Conservation (phyloP, 2,888 invertebrate genomes). For the Drosophila macrospina region DNA sequence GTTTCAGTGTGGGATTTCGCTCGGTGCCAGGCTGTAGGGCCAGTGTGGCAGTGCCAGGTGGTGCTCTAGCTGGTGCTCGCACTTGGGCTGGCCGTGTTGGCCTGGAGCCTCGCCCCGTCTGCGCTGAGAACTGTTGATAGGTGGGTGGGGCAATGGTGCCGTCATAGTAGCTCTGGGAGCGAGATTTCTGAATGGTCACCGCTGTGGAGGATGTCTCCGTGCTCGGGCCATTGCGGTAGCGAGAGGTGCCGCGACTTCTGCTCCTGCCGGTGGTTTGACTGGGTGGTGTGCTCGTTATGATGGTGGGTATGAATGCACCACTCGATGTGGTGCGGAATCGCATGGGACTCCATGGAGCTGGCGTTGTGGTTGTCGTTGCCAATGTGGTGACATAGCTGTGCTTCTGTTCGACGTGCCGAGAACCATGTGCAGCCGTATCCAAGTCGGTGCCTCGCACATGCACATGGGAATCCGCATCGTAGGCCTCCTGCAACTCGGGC, state of each 20-base stretch:
- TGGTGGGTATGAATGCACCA: slow-evolving; percentile 51
- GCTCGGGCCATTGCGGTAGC: slow-evolving; percentile 45
- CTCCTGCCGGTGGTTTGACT: slow-evolving; percentile 17
- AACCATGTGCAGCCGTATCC: slow-evolving; percentile 71
- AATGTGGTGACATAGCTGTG: slow-evolving; percentile 34
- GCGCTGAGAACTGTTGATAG: slow-evolving; percentile 36
- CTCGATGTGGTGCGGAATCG: slow-evolving; percentile 61
- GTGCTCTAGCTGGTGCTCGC: slow-evolving; percentile 1
- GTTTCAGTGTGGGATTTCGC: slow-evolving; percentile 52
- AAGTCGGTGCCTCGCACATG: slow-evolving; percentile 46
- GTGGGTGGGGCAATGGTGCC: slow-evolving; percentile 78
- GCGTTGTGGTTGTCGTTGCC: slow-evolving; percentile 36
- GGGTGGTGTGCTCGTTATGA: slow-evolving; percentile 51
- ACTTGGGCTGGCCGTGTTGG: slow-evolving; percentile 51
- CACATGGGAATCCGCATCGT: slow-evolving; percentile 64
- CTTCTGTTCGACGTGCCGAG: slow-evolving; percentile 68
- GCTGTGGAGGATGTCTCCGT: slow-evolving; percentile 52
- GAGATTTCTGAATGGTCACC: slow-evolving; percentile 84
- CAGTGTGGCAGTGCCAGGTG: slow-evolving; percentile 10
- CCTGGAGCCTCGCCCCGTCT: slow-evolving; percentile 39
- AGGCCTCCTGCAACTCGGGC: slow-evolving; percentile 83
- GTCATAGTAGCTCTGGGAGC: slow-evolving; percentile 85
- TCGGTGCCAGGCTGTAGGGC: slow-evolving; percentile 51
- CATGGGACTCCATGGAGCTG: slow-evolving; percentile 81
- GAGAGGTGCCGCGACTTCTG: slow-evolving; percentile 47